Conservation (phyloP, 2,888 invertebrate genomes). For the Torymus aiolomorphi region DNA sequence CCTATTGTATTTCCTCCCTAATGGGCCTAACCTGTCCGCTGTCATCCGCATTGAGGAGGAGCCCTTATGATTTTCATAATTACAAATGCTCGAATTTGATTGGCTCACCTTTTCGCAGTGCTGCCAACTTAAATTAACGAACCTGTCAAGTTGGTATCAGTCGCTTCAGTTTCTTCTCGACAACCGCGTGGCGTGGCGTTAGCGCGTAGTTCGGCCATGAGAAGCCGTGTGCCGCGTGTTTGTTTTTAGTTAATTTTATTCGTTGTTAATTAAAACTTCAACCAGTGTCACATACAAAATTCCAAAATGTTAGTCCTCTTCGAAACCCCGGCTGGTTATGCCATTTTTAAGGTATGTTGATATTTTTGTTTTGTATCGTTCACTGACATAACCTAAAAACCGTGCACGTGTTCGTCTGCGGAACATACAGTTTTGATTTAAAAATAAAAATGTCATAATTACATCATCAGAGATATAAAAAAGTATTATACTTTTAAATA, state of each 20-base stretch:
- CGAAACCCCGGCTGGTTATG: conserved; percentile 95
- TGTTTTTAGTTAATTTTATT: conserved; percentile 33
- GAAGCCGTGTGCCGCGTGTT: conserved; percentile 17
- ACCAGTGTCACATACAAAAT: neutral
- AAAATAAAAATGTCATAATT: conserved; percentile 12
- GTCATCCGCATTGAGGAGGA: too few relatives aligned
- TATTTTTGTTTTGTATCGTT: neutral
- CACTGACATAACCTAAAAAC: conserved; percentile 57
- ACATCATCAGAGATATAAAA: conserved; percentile 5
- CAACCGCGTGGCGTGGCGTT: conserved; percentile 12
- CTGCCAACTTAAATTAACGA: neutral
- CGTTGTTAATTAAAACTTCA: conserved; percentile 27
- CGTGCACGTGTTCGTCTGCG: conserved; percentile 66
- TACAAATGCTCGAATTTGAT: neutral
- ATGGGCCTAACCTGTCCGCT: too few relatives aligned
- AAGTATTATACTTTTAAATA: neutral
- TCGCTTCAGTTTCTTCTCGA: too few relatives aligned
- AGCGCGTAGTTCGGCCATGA: too few relatives aligned
- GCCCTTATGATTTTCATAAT: too few relatives aligned
- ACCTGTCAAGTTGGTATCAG: too few relatives aligned
- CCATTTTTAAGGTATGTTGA: conserved; percentile 89
- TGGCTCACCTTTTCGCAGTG: neutral
- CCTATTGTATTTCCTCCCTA: too few relatives aligned
- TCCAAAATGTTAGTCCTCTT: conserved; percentile 85
- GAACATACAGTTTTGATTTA: conserved; percentile 23